Percentiles rank a stretch among this genome's conserved stretches.
Evolutionary conservation across 2,113 vertebrate species (phyloP).

Genomic region (Machaerirhynchus nigripectus): DNA sequence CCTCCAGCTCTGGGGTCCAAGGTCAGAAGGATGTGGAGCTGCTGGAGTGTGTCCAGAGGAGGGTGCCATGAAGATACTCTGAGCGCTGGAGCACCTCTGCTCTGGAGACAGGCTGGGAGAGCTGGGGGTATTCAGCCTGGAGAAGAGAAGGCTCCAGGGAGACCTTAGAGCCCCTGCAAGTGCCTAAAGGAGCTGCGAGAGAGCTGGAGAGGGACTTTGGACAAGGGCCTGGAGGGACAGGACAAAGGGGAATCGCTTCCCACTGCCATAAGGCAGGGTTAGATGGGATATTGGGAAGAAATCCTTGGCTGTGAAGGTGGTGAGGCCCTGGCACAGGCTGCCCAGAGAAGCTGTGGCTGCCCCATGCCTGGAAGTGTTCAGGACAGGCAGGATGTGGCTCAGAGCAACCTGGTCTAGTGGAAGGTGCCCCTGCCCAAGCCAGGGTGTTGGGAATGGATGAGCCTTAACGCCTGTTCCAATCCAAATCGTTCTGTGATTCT

Average conservation of each 20-base stretch:
- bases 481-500: background rate
- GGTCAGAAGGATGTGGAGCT: background rate
- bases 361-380: background rate
- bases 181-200: background rate
- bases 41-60: background rate
- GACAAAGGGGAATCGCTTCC: background rate
- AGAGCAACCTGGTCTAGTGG: background rate
- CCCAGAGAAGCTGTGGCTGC: background rate
- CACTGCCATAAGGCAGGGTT: background rate
- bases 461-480: background rate
- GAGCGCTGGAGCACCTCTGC: background rate
- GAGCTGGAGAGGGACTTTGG: background rate
- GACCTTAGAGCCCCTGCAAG: background rate
- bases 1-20: background rate
- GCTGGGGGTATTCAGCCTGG: background rate
- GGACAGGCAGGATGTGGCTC: fast-evolving
- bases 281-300: background rate
- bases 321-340: background rate
- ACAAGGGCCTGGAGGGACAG: too few species aligned
- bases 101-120: background rate
- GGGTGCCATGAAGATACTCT: background rate
- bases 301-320: background rate
- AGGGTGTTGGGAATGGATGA: background rate
- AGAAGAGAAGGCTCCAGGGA: background rate
- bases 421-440: background rate